Percentiles rank a stretch among this genome's conserved stretches.
These are phyloP conservation scores for Lutraria rhynchaena DNA, from an alignment of 1,140 invertebrate species.

Conservation along the genomic window DNA sequence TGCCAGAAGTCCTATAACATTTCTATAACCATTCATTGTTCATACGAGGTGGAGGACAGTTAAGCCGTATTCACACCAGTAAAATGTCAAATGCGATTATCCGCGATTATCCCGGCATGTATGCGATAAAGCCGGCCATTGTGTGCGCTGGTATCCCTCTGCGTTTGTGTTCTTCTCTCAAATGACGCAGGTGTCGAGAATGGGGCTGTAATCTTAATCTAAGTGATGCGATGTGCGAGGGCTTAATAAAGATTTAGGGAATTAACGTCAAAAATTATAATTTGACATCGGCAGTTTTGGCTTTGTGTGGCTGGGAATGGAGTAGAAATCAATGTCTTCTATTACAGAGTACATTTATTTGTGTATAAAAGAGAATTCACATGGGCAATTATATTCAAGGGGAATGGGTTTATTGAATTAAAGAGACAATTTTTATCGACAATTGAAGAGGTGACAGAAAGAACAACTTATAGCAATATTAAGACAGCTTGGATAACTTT, in stretches of 20 bases:
- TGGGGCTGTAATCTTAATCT: slow-evolving; percentile 33
- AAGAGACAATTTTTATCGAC: too few species aligned
- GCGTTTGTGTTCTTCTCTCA: slow-evolving; percentile 6
- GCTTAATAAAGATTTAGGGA: slow-evolving; percentile 45
- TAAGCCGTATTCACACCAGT: neutral
- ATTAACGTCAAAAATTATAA: slow-evolving; percentile 47
- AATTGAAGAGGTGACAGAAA: too few species aligned
- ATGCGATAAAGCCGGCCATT: neutral
- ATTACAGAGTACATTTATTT: too few species aligned
- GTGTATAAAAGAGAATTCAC: too few species aligned
- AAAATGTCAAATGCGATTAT: neutral
- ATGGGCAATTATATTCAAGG: too few species aligned
- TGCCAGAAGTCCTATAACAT: too few species aligned
- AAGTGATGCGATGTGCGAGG: slow-evolving; percentile 13
- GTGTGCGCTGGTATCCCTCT: neutral
- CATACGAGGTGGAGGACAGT: neutral
- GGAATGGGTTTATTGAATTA: too few species aligned
- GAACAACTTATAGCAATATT: too few species aligned
- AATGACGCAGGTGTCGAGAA: slow-evolving; percentile 30
- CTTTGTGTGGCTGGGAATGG: slow-evolving; percentile 25
- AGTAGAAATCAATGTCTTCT: neutral
- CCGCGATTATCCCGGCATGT: slow-evolving; percentile 28
- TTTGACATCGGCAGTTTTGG: slow-evolving; percentile 23
- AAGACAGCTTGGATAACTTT: too few species aligned
- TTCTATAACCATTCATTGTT: too few species aligned